Percentiles rank a stretch among this genome's conserved stretches.
Conservation (phyloP, 2,888 invertebrate species). For the Dascillus cervinus region DNA sequence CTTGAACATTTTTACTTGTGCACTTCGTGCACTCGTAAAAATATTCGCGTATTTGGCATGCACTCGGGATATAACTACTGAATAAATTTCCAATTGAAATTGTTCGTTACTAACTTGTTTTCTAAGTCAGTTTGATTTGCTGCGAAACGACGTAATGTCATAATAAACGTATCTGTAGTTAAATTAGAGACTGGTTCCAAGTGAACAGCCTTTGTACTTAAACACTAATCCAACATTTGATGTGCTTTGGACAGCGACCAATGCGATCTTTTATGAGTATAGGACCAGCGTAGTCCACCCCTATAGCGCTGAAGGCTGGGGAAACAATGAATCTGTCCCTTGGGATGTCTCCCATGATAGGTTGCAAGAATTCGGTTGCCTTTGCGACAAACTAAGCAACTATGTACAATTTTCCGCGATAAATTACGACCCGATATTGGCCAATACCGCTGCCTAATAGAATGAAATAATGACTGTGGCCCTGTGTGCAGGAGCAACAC, state of each 20-base stretch:
- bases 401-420: not conserved
- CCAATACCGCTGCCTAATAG: conserved; percentile 7
- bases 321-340: conserved; percentile 4
- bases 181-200: conserved; percentile 28
- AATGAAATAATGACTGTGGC: conserved; percentile 4
- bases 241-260: conserved; percentile 11
- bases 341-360: conserved; percentile 17
- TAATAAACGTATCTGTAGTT: conserved; percentile 27
- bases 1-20: too few species aligned
- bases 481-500: conserved; percentile 2
- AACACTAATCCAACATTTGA: conserved; percentile 24
- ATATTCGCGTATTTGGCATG: too few species aligned
- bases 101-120: too few species aligned
- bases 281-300: conserved; percentile 25
- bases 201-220: conserved; percentile 26
- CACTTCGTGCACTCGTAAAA: too few species aligned
- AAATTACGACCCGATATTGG: conserved; percentile 3
- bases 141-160: conserved; percentile 26
- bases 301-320: conserved; percentile 11
- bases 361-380: conserved; percentile 9
- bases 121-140: too few species aligned
- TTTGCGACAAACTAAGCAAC: conserved; percentile 10
- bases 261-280: conserved; percentile 15
- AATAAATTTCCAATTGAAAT: too few species aligned
- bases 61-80: too few species aligned